Percentiles rank a stretch among this genome's conserved stretches.
Conservation (phyloP, 2,888 invertebrate species). For the Luperina testacea region DNA sequence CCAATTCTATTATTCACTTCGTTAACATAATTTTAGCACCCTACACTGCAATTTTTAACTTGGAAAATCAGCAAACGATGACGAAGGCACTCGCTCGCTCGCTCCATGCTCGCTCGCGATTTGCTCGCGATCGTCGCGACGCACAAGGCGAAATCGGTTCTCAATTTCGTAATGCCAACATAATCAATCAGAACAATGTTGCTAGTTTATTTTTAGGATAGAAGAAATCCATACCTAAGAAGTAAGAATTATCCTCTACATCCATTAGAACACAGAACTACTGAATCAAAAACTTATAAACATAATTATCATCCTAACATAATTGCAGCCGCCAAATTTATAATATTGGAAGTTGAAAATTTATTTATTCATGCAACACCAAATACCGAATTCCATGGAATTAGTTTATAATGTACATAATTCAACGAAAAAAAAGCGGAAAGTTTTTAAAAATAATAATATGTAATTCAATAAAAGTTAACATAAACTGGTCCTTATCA, state of each 20-base stretch:
- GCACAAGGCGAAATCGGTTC: conserved; percentile 36
- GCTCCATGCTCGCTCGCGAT: conserved; percentile 56
- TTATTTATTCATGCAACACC: neutral
- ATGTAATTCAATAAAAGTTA: no score
- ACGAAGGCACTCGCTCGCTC: conserved; percentile 76
- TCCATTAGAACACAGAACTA: no score
- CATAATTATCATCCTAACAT: neutral
- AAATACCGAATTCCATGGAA: neutral
- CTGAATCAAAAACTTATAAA: neutral
- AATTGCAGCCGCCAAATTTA: neutral
- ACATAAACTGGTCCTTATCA: no score
- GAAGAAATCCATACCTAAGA: neutral
- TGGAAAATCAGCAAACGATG: conserved; percentile 79
- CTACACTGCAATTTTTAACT: conserved; percentile 74
- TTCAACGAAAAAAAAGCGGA: no score
- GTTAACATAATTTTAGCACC: conserved; percentile 83
- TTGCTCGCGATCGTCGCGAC: conserved; percentile 53
- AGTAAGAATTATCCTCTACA: neutral
- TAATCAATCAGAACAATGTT: conserved; percentile 46
- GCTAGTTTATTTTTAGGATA: conserved; percentile 13
- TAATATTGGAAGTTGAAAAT: neutral
- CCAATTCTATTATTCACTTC: conserved; percentile 86
- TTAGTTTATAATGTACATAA: no score
- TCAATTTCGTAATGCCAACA: conserved; percentile 49
- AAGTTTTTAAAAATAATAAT: no score